Percentiles rank a stretch among this genome's conserved stretches.
Conservation (phyloP, 2,888 invertebrate genomes). For the Nomada ferruginata region DNA sequence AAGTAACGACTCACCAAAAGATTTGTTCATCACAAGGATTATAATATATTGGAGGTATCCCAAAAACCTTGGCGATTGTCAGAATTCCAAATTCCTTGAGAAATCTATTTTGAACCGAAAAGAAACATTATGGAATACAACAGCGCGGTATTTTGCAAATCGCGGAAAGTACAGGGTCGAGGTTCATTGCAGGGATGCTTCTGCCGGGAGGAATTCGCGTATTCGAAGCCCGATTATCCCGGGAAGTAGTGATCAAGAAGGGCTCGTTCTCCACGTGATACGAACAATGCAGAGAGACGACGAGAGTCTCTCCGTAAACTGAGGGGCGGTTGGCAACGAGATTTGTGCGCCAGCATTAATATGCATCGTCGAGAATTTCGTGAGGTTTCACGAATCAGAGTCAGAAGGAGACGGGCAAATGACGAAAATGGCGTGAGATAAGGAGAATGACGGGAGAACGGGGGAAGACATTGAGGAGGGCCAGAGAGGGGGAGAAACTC, state of each 20-base stretch:
- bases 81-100: no score
- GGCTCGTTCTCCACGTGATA: constrained; percentile 15
- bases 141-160: constrained; percentile 13
- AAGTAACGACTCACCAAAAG: no score
- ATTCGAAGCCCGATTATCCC: constrained; percentile 60
- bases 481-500: neutral
- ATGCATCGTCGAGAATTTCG: constrained; percentile 65
- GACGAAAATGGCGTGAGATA: neutral
- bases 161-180: constrained; percentile 11
- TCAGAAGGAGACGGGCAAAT: neutral
- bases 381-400: constrained; percentile 11
- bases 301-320: constrained; percentile 40
- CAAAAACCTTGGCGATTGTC: no score
- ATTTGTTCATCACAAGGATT: no score
- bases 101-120: no score
- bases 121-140: neutral
- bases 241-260: constrained; percentile 49
- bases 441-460: neutral
- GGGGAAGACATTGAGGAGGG: neutral
- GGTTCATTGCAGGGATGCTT: constrained; percentile 25
- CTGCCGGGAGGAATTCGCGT: constrained; percentile 38
- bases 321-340: constrained; percentile 60
- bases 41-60: no score
- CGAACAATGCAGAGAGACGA: neutral
- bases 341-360: constrained; percentile 69